These are phyloP conservation scores for Saccopteryx leptura DNA, from an alignment of 2,113 vertebrate genomes.

Conservation along the genomic window DNA sequence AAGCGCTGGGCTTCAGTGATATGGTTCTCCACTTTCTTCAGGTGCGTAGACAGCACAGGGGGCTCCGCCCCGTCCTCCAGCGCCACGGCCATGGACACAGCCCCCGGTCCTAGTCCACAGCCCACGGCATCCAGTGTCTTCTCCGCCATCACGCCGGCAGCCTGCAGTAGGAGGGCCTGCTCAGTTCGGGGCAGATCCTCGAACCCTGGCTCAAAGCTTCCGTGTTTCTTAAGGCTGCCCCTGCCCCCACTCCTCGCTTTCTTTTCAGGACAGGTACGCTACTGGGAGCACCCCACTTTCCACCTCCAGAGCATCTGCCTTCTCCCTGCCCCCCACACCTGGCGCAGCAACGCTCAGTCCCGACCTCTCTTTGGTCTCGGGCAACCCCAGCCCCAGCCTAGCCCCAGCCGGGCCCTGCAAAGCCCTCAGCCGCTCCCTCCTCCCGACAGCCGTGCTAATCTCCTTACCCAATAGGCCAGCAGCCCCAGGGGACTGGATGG, in stretches of 20 bases:
- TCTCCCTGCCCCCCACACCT: not conserved
- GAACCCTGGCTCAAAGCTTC: not conserved
- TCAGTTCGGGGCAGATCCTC: slow-evolving; percentile 19
- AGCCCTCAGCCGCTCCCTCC: not conserved
- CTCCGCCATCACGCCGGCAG: slow-evolving; percentile 81
- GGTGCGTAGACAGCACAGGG: slow-evolving; percentile 93
- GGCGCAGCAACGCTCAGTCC: not conserved
- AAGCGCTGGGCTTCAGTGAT: slow-evolving; percentile 98
- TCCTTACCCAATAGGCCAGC: slow-evolving; percentile 71
- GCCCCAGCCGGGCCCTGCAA: not conserved
- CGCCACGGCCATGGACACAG: slow-evolving; percentile 89
- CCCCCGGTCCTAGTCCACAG: slow-evolving; percentile 73
- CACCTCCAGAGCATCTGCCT: not conserved
- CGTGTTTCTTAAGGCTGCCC: not conserved
- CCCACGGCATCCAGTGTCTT: slow-evolving; percentile 59
- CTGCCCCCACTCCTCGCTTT: not conserved
- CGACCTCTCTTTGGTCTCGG: not conserved
- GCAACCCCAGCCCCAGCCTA: not conserved
- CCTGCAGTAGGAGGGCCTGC: slow-evolving; percentile 67
- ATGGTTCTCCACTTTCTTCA: slow-evolving; percentile 99
- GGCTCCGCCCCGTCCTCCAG: slow-evolving; percentile 96
- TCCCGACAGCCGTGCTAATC: slow-evolving; percentile 51
- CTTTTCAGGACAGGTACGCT: slow-evolving; percentile 70
- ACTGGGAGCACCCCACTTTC: slow-evolving; percentile 58
- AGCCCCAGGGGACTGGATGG: slow-evolving; percentile 35